Conservation (phyloP, 2,888 invertebrate genomes). For the Apamea sordens region DNA sequence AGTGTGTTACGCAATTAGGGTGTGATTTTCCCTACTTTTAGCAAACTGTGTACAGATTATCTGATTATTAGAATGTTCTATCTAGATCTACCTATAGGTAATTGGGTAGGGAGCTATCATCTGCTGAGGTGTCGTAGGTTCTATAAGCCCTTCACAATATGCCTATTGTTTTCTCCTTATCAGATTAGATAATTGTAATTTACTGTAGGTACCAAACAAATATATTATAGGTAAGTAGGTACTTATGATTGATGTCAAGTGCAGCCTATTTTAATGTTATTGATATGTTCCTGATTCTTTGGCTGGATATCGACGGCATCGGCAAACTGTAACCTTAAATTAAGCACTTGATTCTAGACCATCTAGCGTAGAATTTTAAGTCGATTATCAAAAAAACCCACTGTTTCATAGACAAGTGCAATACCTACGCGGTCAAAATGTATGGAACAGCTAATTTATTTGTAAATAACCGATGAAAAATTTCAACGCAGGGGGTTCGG, state of each 20-base stretch:
- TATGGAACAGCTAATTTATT: no score
- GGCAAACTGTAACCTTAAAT: neutral
- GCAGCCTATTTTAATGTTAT: conserved; percentile 1
- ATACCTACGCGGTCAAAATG: no score
- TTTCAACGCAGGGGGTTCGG: no score
- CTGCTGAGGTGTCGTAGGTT: neutral
- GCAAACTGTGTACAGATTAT: neutral
- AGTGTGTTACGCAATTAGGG: no score
- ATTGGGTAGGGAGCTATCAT: neutral
- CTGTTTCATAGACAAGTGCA: no score
- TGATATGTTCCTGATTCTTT: neutral
- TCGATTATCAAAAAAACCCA: no score
- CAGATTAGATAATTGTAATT: conserved; percentile 29
- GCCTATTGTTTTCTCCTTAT: conserved; percentile 39
- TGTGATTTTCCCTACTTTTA: neutral
- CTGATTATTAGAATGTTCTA: neutral
- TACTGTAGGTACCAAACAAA: neutral
- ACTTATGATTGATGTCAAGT: conserved; percentile 30
- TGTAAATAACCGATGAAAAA: no score
- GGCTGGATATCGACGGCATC: neutral
- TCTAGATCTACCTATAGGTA: neutral
- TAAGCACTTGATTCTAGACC: neutral
- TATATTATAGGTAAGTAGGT: neutral
- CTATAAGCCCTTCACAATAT: conserved; percentile 14
- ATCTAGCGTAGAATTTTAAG: no score